These are phyloP conservation scores for Chorisops tibialis DNA, from an alignment of 2,888 invertebrate genomes.

Conservation along the genomic window DNA sequence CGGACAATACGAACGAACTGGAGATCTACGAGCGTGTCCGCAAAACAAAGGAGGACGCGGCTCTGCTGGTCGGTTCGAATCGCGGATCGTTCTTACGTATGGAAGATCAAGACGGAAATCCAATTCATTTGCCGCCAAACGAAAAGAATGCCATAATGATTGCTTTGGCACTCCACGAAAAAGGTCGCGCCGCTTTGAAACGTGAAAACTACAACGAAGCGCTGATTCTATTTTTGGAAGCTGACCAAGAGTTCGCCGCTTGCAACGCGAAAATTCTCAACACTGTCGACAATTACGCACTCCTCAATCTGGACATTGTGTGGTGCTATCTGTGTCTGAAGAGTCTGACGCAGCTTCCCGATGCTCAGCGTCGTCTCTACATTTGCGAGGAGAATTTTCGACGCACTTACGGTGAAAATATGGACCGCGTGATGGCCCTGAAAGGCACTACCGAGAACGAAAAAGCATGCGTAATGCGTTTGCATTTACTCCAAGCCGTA, in stretches of 20 bases:
- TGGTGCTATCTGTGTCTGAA: constrained; percentile 80
- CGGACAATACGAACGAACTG: constrained; percentile 54
- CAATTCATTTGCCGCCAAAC: constrained; percentile 64
- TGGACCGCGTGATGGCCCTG: constrained; percentile 60
- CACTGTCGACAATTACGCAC: constrained; percentile 77
- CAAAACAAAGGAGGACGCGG: constrained; percentile 57
- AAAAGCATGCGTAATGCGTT: constrained; percentile 69
- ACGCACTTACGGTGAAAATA: constrained; percentile 63
- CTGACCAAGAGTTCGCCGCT: constrained; percentile 66
- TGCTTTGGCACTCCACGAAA: constrained; percentile 77
- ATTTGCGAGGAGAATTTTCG: constrained; percentile 66
- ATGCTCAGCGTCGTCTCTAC: constrained; percentile 66
- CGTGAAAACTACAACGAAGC: constrained; percentile 66
- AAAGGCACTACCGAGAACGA: constrained; percentile 63
- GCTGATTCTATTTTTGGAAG: constrained; percentile 70
- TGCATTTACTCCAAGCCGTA: constrained; percentile 77
- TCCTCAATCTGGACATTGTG: constrained; percentile 80
- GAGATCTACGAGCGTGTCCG: constrained; percentile 58
- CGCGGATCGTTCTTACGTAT: constrained; percentile 54
- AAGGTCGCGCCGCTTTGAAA: constrained; percentile 67
- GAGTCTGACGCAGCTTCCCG: constrained; percentile 67
- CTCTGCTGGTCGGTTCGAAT: constrained; percentile 54
- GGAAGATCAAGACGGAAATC: constrained; percentile 75
- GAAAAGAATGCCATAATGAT: constrained; percentile 69
- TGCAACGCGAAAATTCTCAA: constrained; percentile 54